These are phyloP conservation scores for Corythornis cristatus DNA, from an alignment of 2,113 vertebrate species.

Conservation along the genomic window DNA sequence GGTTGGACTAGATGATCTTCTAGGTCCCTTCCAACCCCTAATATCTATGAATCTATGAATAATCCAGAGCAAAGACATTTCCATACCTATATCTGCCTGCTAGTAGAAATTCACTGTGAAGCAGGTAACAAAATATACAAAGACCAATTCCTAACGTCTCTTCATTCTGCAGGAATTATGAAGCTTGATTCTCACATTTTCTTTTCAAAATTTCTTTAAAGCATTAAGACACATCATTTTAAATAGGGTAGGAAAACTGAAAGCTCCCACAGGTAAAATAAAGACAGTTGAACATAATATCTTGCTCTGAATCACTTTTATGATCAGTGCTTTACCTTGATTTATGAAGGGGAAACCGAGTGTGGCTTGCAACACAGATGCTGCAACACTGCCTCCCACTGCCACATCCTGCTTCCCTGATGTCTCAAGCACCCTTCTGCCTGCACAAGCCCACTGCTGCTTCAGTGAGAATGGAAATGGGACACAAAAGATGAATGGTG, in stretches of 20 bases:
- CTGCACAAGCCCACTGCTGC: neutral
- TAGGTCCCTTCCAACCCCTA: no score
- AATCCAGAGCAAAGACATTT: neutral
- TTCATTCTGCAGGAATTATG: neutral
- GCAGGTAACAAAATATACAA: neutral
- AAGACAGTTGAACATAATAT: neutral
- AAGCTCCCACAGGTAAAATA: constrained; percentile 21
- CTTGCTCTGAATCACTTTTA: neutral
- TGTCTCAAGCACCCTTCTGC: neutral
- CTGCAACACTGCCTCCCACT: neutral
- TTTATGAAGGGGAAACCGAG: neutral
- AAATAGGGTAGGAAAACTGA: neutral
- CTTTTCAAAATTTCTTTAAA: neutral
- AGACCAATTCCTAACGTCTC: neutral
- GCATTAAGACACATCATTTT: neutral
- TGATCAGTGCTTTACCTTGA: neutral
- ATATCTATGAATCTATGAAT: no score
- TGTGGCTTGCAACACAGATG: fast-evolving
- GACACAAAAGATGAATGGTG: neutral
- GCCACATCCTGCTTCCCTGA: neutral
- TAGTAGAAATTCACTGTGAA: neutral
- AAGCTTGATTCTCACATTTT: neutral
- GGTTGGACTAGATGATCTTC: no score
- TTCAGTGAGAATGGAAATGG: neutral
- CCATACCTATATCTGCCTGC: neutral